These are phyloP conservation scores for Trichopoda pennipes DNA, from an alignment of 2,888 invertebrate species.

Conservation along the genomic window DNA sequence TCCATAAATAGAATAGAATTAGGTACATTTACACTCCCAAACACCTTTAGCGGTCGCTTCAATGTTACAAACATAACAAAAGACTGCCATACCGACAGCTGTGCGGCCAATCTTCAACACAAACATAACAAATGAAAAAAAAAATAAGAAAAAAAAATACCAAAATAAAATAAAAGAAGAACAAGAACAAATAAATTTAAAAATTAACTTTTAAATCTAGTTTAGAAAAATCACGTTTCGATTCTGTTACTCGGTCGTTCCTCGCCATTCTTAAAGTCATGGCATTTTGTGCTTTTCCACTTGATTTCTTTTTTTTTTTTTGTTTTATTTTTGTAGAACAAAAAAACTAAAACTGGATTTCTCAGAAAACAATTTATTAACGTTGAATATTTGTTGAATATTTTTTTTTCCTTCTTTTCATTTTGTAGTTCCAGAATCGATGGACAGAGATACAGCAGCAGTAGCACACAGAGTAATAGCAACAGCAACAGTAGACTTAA, in stretches of 20 bases:
- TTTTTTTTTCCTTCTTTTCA: neutral
- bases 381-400: constrained; percentile 63
- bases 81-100: neutral
- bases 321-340: too few species aligned
- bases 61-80: constrained; percentile 11
- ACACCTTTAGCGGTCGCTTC: constrained; percentile 17
- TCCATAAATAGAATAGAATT: constrained; percentile 42
- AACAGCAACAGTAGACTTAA: constrained; percentile 20
- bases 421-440: constrained; percentile 41
- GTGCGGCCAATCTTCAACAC: neutral
- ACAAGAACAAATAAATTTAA: constrained; percentile 42
- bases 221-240: constrained; percentile 69
- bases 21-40: constrained; percentile 47
- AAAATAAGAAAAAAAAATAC: too few species aligned
- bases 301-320: constrained; percentile 58
- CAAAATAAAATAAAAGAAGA: constrained; percentile 15
- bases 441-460: constrained; percentile 2
- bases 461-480: neutral
- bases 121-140: constrained; percentile 19
- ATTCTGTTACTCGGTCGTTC: constrained; percentile 26
- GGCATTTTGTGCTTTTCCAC: constrained; percentile 42
- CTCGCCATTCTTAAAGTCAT: constrained; percentile 36
- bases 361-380: constrained; percentile 71
- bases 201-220: constrained; percentile 69
- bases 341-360: constrained; percentile 72